phyloP scores from a whole-genome alignment of 1,140 invertebrate species.

The Anastrepha ludens region DNA sequence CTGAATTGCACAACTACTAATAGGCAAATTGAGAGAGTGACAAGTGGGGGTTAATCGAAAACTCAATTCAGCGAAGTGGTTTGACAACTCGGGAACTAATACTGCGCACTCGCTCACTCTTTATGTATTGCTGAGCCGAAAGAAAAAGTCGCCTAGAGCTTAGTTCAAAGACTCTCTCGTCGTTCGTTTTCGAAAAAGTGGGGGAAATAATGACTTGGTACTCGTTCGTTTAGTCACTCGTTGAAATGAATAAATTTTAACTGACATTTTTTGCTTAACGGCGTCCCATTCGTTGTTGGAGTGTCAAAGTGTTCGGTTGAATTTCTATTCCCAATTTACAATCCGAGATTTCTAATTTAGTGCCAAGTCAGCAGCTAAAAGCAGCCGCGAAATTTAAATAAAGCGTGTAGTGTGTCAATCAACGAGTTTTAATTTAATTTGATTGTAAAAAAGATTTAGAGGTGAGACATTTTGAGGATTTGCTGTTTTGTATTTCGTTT shows the following conservation, averaged over 20 bases:
- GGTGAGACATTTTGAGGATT: slow-evolving; percentile 19
- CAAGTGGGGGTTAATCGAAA: slow-evolving; percentile 52
- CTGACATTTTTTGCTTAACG: slow-evolving; percentile 63
- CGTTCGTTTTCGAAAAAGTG: slow-evolving; percentile 22
- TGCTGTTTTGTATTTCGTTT: not conserved
- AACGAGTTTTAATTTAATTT: not conserved
- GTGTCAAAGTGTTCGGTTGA: slow-evolving; percentile 67
- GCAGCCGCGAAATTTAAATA: not conserved
- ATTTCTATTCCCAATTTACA: not conserved
- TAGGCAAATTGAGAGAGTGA: slow-evolving; percentile 52
- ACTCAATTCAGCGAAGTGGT: not conserved
- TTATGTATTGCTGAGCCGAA: not conserved
- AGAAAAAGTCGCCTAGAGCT: not conserved
- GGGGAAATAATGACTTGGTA: not conserved
- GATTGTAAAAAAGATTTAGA: not conserved
- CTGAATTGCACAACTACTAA: slow-evolving; percentile 1
- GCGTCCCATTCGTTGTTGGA: slow-evolving; percentile 68
- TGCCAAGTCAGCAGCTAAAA: slow-evolving; percentile 52
- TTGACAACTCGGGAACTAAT: not conserved
- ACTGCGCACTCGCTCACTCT: not conserved
- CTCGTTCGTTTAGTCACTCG: slow-evolving; percentile 56
- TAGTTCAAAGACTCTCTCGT: not conserved
- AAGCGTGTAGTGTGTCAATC: not conserved
- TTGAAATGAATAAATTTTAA: slow-evolving; percentile 65
- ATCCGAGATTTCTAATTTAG: not conserved